Conservation (phyloP, 2,888 invertebrate genomes). For the Pyrrhosoma nymphula region DNA sequence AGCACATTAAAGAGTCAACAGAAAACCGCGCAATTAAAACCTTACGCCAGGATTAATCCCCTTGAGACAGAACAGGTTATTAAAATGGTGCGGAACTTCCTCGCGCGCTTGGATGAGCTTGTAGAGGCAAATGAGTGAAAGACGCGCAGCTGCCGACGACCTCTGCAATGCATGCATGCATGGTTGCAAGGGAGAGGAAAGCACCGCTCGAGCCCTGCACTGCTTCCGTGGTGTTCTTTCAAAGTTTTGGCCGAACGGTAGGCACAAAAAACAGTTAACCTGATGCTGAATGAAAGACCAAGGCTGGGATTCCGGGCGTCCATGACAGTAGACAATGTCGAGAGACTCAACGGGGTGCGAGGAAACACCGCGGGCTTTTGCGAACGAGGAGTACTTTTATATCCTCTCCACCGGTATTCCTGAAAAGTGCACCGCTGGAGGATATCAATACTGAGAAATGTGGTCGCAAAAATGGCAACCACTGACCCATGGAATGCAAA, state of each 20-base stretch:
- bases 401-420: background rate
- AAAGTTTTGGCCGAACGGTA: background rate
- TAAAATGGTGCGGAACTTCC: background rate
- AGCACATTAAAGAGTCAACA: background rate
- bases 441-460: background rate
- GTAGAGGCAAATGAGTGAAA: background rate
- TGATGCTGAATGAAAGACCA: background rate
- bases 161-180: slow-evolving; percentile 1
- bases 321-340: background rate
- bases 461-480: background rate
- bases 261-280: background rate
- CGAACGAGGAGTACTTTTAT: background rate
- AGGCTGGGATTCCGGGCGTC: background rate
- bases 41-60: slow-evolving; percentile 27
- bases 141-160: slow-evolving; percentile 17
- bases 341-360: background rate
- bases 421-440: background rate
- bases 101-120: background rate
- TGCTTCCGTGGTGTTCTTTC: background rate
- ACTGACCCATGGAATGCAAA: background rate
- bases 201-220: background rate
- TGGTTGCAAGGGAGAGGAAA: background rate
- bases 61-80: background rate
- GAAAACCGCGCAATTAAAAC: slow-evolving; percentile 5
- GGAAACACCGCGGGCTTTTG: background rate